A percentile compares a stretch with the other conserved stretches of the same genome.
Conservation (phyloP, 2,888 invertebrate species). For the Athripsodes cinereus region DNA sequence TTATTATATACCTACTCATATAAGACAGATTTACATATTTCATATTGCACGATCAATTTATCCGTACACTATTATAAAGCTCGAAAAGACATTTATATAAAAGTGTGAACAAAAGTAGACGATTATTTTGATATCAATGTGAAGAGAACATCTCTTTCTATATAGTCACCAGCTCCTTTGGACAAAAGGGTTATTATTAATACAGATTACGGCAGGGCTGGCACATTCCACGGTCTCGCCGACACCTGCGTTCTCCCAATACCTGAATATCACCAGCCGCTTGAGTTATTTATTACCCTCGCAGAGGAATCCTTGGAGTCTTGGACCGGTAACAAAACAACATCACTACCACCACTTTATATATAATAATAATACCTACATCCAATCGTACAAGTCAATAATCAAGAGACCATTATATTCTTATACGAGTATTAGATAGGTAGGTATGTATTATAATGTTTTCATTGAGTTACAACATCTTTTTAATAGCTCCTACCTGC, state of each 20-base stretch:
- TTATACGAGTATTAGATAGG: too few species aligned
- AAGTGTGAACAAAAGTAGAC: neutral
- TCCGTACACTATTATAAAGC: neutral
- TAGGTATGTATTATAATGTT: neutral
- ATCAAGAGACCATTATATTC: too few species aligned
- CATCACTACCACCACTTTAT: neutral
- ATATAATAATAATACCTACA: neutral
- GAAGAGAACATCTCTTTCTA: neutral
- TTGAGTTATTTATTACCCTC: slow-evolving; percentile 12
- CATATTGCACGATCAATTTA: neutral
- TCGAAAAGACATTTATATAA: neutral
- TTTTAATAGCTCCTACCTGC: too few species aligned
- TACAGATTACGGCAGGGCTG: neutral
- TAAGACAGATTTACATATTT: neutral
- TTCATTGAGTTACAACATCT: neutral
- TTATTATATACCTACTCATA: too few species aligned
- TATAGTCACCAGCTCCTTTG: neutral
- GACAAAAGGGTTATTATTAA: neutral
- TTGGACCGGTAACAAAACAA: neutral
- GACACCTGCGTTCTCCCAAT: slow-evolving; percentile 15
- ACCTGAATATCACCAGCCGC: slow-evolving; percentile 11
- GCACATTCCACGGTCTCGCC: slow-evolving; percentile 8
- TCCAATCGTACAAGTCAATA: neutral
- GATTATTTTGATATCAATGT: neutral
- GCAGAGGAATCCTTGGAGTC: slow-evolving; percentile 1